Evolutionary conservation across 2,888 invertebrate species (phyloP).

Genomic region (Crematogaster levior): DNA sequence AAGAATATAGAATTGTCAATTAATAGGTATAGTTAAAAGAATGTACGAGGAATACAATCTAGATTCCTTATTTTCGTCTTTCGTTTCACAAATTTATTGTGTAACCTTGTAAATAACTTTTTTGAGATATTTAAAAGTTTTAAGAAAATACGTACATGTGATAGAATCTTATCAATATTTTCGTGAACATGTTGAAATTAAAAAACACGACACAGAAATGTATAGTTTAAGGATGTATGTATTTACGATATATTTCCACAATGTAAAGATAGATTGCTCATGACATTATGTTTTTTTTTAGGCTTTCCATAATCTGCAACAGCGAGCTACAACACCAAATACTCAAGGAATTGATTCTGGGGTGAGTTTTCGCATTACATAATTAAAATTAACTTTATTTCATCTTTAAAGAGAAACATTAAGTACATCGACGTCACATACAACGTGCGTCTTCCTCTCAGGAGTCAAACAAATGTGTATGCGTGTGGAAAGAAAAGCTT

Average conservation of each 20-base stretch:
- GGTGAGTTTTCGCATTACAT: constrained; percentile 87
- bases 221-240: background rate
- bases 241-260: background rate
- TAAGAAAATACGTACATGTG: background rate
- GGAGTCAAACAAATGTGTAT: background rate
- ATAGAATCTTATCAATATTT: background rate
- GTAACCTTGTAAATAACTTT: background rate
- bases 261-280: background rate
- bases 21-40: background rate
- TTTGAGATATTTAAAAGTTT: background rate
- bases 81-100: background rate
- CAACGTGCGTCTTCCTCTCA: background rate
- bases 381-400: constrained; percentile 9
- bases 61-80: constrained; percentile 4
- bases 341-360: constrained; percentile 92
- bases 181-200: background rate
- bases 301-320: constrained; percentile 91
- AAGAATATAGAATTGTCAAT: background rate
- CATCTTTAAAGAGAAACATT: constrained; percentile 1
- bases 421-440: background rate
- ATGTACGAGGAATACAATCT: background rate
- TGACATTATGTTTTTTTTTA: constrained; percentile 82
- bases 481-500: constrained; percentile 24
- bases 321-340: constrained; percentile 92
- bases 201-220: background rate